Base-by-base conservation (phyloP, 1,140 invertebrate species). In the Neodiprion fabricii region DNA sequence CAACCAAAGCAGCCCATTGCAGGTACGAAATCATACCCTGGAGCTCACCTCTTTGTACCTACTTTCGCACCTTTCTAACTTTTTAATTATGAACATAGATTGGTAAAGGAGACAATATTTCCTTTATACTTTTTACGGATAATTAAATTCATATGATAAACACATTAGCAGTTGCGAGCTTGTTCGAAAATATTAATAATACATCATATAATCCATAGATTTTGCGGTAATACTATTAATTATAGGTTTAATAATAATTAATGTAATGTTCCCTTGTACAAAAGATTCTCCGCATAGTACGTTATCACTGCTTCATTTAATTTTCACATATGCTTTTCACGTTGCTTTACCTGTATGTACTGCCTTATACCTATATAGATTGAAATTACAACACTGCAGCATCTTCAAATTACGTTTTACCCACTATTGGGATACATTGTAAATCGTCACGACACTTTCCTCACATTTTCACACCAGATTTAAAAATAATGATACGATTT, bases 1-100 rank as follows among this genome's bases (percentile, higher is more conserved):
- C 87, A 95, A 95, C 73, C 86, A 94, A 90, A 83, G 91, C 90
- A 86, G 79, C 92, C 95, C 95, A 50, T 95, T 96, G 94, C 95
- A 96, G 93, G 95, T 96, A 92, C 85, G 79, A 61, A 61, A 14
- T 61, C n/a, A 61, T 9, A 61, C 9, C 53, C 53, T 61, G 5
- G 11, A 61, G 53, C 8, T 61, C 53, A 61, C 9, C 53, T 61
- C 53, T 17, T 61, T 61, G 11, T 61, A 11, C 17, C 17, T 21
- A 21, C 11, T 11, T 17, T 61, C 11, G 53, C 53, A 61, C 53
- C 53, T 12, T 61, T 61, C 53, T 61, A 61, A 61, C 50, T 53
- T 53, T 53, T 17, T 61, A 61, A 61, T 61, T 17, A 40, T 40
- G 28, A 40, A 1, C 28, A 5, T 40, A 40, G 28, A 40, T 40